phyloP scores from a whole-genome alignment of 2,888 invertebrate genomes.

The Drosophila mimica region DNA sequence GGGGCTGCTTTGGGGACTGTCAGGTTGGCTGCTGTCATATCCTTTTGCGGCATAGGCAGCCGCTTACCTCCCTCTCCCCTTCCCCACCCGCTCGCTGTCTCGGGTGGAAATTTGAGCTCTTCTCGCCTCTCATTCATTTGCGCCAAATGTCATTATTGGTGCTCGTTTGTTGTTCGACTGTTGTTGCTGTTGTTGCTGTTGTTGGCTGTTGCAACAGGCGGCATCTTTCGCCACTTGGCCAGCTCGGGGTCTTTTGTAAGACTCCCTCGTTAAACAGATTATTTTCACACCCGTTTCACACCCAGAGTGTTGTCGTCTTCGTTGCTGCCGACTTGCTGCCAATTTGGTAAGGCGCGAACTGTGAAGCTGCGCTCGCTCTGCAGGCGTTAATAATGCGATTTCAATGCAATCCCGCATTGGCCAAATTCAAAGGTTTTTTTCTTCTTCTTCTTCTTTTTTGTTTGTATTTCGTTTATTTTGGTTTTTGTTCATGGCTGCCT shows the following conservation, averaged over 20 bases:
- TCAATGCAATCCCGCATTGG: conserved; percentile 68
- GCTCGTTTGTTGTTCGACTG: conserved; percentile 73
- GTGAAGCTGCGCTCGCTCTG: conserved; percentile 31
- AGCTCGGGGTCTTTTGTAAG: conserved; percentile 77
- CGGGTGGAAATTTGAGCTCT: conserved; percentile 64
- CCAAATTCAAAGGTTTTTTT: conserved; percentile 62
- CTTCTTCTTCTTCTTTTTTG: not conserved
- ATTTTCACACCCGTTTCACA: conserved; percentile 78
- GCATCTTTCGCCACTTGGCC: conserved; percentile 60
- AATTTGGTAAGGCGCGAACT: conserved; percentile 67
- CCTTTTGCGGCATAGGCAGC: conserved; percentile 68
- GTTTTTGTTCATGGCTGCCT: not conserved
- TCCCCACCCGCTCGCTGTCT: not conserved
- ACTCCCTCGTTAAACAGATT: conserved; percentile 85
- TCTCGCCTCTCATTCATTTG: conserved; percentile 75
- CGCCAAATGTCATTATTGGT: conserved; percentile 81
- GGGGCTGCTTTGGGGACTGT: conserved; percentile 40
- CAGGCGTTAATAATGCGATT: conserved; percentile 84
- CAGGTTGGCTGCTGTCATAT: conserved; percentile 74
- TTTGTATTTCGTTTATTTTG: not conserved
- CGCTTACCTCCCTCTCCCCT: conserved; percentile 6
- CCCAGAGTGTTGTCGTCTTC: conserved; percentile 43
- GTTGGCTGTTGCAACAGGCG: conserved; percentile 39
- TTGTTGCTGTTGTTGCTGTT: conserved; percentile 29
- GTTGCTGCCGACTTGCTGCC: conserved; percentile 57